Conservation (phyloP, 1,140 invertebrate genomes). For the Carcinoscorpius rotundicauda region DNA sequence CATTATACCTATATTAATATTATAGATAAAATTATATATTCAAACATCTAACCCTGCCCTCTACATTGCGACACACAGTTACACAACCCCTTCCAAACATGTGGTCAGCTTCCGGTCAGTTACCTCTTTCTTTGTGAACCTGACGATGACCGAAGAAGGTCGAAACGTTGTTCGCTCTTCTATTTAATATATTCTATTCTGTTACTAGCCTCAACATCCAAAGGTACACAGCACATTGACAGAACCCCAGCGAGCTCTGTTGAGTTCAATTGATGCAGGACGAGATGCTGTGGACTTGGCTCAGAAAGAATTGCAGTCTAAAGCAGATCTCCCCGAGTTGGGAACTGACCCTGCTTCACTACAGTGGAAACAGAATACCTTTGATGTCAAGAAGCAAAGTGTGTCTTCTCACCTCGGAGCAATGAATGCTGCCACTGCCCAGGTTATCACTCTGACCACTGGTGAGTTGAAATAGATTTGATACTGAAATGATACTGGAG, state of each 20-base stretch:
- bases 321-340: constrained; percentile 22
- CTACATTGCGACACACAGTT: too few species aligned
- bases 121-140: too few species aligned
- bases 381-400: constrained; percentile 94
- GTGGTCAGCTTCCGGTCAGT: too few species aligned
- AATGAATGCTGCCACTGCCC: constrained; percentile 97
- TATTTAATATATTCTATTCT: too few species aligned
- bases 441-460: constrained; percentile 85
- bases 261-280: constrained; percentile 75
- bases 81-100: too few species aligned
- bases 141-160: too few species aligned
- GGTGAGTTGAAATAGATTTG: constrained; percentile 26
- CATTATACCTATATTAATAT: too few species aligned
- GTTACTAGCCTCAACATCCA: constrained; percentile 55
- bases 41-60: too few species aligned
- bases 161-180: too few species aligned
- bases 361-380: constrained; percentile 82
- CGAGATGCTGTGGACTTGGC: constrained; percentile 73
- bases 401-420: constrained; percentile 93
- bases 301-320: constrained; percentile 59
- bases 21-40: too few species aligned
- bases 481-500: constrained; percentile 46
- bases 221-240: constrained; percentile 59
- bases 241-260: constrained; percentile 79
- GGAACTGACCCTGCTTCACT: constrained; percentile 60